phyloP scores from a whole-genome alignment of 1,140 invertebrate genomes.

The Pachypeltis micranthus region DNA sequence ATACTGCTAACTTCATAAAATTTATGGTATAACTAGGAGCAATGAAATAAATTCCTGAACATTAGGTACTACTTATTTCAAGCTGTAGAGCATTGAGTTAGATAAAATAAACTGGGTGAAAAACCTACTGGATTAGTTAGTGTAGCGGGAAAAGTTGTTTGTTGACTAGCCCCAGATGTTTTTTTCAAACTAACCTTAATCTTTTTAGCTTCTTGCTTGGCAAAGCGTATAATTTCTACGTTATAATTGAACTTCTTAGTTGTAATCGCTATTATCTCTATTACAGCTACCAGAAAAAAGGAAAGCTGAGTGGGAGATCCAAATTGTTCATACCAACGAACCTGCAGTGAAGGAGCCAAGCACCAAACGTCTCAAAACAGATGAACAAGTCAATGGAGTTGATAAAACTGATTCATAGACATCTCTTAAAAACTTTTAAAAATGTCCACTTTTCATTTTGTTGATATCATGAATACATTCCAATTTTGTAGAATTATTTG shows the following conservation, averaged over 20 bases:
- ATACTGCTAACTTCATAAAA: too few species aligned
- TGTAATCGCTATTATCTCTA: background rate
- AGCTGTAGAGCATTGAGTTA: background rate
- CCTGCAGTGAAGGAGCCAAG: slow-evolving; percentile 18
- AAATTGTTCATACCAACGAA: slow-evolving; percentile 21
- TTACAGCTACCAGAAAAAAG: background rate
- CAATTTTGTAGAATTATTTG: too few species aligned
- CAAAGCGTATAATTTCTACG: background rate
- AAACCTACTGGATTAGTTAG: background rate
- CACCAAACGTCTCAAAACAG: background rate
- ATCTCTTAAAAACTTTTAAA: too few species aligned
- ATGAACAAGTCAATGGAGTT: too few species aligned
- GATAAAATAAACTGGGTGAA: background rate
- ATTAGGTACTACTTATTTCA: too few species aligned
- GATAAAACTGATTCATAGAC: too few species aligned
- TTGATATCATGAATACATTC: too few species aligned
- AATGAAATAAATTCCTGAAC: too few species aligned
- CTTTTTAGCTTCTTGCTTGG: background rate
- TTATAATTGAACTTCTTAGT: too few species aligned
- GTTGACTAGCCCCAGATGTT: too few species aligned
- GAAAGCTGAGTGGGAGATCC: slow-evolving; percentile 11
- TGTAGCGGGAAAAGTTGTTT: background rate
- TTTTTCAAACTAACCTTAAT: background rate
- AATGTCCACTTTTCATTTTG: too few species aligned
- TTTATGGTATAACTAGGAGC: too few species aligned